Conservation (phyloP, 1,140 invertebrate species). For the Formica selysi region DNA sequence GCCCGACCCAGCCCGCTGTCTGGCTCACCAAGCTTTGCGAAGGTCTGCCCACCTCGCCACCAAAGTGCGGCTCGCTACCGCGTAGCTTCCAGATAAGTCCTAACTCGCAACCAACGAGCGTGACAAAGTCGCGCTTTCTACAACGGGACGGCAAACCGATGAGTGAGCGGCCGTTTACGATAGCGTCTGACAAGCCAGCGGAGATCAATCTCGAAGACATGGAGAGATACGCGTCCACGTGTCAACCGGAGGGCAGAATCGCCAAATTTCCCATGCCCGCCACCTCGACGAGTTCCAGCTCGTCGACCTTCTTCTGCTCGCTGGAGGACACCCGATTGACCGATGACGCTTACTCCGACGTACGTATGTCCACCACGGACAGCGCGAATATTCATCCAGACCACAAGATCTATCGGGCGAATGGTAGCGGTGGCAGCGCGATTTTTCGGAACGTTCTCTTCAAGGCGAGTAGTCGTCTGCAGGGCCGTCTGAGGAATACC, state of each 20-base stretch:
- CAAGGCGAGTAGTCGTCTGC: conserved; percentile 82
- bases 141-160: conserved; percentile 85
- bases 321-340: conserved; percentile 86
- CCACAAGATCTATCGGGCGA: conserved; percentile 91
- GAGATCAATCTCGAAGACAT: conserved; percentile 87
- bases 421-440: conserved; percentile 50
- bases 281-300: conserved; percentile 76
- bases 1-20: conserved; percentile 87
- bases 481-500: conserved; percentile 81
- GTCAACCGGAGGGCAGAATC: conserved; percentile 85
- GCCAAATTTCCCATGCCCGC: conserved; percentile 81
- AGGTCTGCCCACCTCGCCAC: conserved; percentile 85
- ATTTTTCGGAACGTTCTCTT: conserved; percentile 81
- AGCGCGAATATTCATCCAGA: conserved; percentile 90
- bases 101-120: conserved; percentile 69
- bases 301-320: conserved; percentile 83
- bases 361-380: conserved; percentile 80
- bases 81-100: conserved; percentile 89
- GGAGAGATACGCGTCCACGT: conserved; percentile 87
- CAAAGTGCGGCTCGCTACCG: conserved; percentile 92
- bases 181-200: conserved; percentile 88
- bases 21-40: conserved; percentile 89
- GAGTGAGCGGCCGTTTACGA: conserved; percentile 89
- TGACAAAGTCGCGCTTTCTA: conserved; percentile 82
- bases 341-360: conserved; percentile 83